phyloP scores from a whole-genome alignment of 2,888 invertebrate species.

The Lasioglossum oenotherae region DNA sequence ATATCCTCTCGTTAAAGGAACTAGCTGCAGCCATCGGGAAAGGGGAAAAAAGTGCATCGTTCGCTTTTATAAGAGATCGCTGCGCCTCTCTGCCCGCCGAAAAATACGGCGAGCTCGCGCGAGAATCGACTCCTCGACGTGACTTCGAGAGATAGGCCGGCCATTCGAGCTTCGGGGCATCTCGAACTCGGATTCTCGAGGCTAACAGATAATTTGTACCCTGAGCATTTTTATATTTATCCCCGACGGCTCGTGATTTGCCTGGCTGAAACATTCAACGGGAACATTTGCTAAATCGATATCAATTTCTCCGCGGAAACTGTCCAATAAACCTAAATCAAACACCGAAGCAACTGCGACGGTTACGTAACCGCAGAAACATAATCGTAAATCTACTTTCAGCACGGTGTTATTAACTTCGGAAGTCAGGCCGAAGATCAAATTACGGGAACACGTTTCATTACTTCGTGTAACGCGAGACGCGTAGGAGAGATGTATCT shows the following conservation, averaged over 20 bases:
- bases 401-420: background rate
- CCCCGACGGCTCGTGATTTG: no score
- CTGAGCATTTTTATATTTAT: no score
- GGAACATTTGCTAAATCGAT: background rate
- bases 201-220: background rate
- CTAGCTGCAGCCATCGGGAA: constrained; percentile 3
- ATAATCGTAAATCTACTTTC: constrained; percentile 28
- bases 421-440: background rate
- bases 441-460: constrained; percentile 22
- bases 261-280: no score
- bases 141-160: background rate
- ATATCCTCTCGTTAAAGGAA: constrained; percentile 50
- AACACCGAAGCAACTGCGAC: background rate
- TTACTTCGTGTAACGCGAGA: constrained; percentile 15
- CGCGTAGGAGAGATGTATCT: background rate
- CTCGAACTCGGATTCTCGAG: background rate
- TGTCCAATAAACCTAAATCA: background rate
- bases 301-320: background rate
- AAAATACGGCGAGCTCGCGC: background rate
- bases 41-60: constrained; percentile 42
- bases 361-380: constrained; percentile 8
- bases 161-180: background rate
- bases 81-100: background rate
- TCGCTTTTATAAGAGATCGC: constrained; percentile 37
- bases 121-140: background rate